Percentiles rank a stretch among this genome's conserved stretches.
Conservation (phyloP, 2,888 invertebrate genomes). For the Branchipolynoe longqiensis region DNA sequence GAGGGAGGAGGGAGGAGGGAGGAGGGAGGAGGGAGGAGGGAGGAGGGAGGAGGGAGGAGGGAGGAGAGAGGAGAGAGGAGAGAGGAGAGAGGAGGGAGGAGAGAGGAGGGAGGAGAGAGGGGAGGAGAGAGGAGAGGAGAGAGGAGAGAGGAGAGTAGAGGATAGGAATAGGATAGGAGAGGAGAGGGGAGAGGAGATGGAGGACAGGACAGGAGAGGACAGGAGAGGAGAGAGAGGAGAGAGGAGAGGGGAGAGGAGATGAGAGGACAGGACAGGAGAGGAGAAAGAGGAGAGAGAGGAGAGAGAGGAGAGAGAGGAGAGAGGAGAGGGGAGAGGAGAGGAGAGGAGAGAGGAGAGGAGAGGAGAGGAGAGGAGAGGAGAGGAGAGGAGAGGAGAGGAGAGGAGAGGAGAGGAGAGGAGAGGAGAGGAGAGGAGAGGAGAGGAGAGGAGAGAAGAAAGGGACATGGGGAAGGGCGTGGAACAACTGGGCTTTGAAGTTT, state of each 20-base stretch:
- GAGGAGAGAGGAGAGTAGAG: background rate
- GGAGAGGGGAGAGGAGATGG: background rate
- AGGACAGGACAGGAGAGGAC: background rate
- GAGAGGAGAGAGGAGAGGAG: background rate
- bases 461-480: background rate
- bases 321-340: background rate
- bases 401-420: background rate
- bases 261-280: background rate
- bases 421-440: background rate
- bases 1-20: background rate
- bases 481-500: too few species aligned
- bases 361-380: too few species aligned
- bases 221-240: background rate
- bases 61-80: background rate
- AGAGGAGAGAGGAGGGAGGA: background rate
- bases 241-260: background rate
- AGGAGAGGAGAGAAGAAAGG: background rate
- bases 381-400: background rate
- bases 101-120: background rate
- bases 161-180: too few species aligned
- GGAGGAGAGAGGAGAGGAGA: background rate
- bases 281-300: background rate
- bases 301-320: background rate
- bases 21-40: background rate
- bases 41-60: too few species aligned